Conservation (phyloP, 1,140 invertebrate genomes). For the Agraylea sexmaculata region DNA sequence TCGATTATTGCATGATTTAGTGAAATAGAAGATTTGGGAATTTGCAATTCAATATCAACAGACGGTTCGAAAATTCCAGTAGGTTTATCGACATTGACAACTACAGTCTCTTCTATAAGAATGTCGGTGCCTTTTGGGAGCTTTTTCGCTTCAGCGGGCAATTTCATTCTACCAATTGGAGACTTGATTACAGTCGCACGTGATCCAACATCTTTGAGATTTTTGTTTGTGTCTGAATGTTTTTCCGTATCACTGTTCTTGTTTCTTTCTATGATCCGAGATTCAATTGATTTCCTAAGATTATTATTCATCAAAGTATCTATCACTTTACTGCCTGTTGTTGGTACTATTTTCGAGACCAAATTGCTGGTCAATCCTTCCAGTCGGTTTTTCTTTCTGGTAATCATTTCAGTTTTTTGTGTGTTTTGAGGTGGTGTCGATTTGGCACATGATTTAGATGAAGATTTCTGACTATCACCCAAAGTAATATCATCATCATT, state of each 20-base stretch:
- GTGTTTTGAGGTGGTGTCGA: constrained; percentile 32
- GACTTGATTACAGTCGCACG: constrained; percentile 43
- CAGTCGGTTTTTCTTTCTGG: constrained; percentile 43
- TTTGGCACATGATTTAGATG: constrained; percentile 33
- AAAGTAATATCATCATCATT: constrained; percentile 15
- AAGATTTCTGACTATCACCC: constrained; percentile 26
- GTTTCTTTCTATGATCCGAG: constrained; percentile 37
- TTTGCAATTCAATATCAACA: constrained; percentile 48
- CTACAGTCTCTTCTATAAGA: constrained; percentile 26
- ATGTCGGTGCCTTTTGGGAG: constrained; percentile 27
- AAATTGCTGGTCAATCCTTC: constrained; percentile 43
- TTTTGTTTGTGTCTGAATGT: constrained; percentile 26
- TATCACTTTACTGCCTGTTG: constrained; percentile 37
- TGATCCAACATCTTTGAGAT: constrained; percentile 29
- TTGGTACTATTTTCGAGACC: constrained; percentile 41
- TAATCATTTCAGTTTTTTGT: constrained; percentile 42
- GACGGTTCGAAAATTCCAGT: constrained; percentile 53
- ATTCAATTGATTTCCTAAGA: constrained; percentile 40
- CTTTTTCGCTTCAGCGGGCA: constrained; percentile 33
- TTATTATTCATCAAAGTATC: constrained; percentile 40
- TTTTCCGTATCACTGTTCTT: constrained; percentile 26
- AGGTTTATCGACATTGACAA: constrained; percentile 40
- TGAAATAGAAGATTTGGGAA: constrained; percentile 41
- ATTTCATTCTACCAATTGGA: constrained; percentile 38
- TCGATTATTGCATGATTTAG: constrained; percentile 16